Evolutionary conservation across 2,888 invertebrate genomes (phyloP).

Genomic region (Oscheius myriophilus): DNA sequence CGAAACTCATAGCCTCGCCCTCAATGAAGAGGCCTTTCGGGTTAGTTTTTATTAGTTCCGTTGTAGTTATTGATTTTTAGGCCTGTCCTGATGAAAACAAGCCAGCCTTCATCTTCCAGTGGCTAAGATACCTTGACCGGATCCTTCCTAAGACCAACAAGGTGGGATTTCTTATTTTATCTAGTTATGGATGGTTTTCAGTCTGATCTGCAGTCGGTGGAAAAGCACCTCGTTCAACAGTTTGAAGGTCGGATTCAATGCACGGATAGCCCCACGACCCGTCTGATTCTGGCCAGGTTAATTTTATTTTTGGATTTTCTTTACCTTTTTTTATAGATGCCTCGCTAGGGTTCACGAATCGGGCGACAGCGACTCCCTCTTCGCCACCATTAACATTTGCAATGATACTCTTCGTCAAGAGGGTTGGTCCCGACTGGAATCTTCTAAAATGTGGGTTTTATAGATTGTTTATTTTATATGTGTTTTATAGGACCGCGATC

Average conservation of each 20-base stretch:
- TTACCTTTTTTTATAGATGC: slow-evolving; percentile 49
- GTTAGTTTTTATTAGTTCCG: slow-evolving; percentile 72
- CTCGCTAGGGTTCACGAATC: slow-evolving; percentile 77
- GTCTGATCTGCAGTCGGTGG: slow-evolving; percentile 95
- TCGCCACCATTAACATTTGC: slow-evolving; percentile 96
- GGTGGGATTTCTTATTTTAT: slow-evolving; percentile 75
- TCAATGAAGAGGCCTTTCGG: slow-evolving; percentile 93
- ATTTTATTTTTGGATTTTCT: slow-evolving; percentile 1
- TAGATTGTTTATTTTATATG: slow-evolving; percentile 71
- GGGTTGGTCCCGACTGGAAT: slow-evolving; percentile 93
- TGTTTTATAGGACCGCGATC: slow-evolving; percentile 85
- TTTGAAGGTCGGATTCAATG: slow-evolving; percentile 88
- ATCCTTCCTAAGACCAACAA: slow-evolving; percentile 92
- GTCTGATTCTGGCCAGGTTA: slow-evolving; percentile 82
- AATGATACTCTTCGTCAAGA: slow-evolving; percentile 93
- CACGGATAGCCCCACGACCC: slow-evolving; percentile 88
- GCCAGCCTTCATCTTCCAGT: slow-evolving; percentile 96
- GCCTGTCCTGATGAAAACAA: slow-evolving; percentile 85
- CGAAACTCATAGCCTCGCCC: slow-evolving; percentile 89
- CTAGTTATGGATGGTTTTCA: slow-evolving; percentile 29
- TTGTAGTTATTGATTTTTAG: slow-evolving; percentile 19
- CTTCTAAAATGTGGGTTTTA: slow-evolving; percentile 86
- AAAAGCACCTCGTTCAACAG: slow-evolving; percentile 93
- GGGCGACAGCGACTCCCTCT: slow-evolving; percentile 94
- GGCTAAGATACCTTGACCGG: slow-evolving; percentile 95